Percentiles rank a stretch among this genome's conserved stretches.
Evolutionary conservation across 2,888 invertebrate species (phyloP).

Genomic region (Ypsolopha sequella): DNA sequence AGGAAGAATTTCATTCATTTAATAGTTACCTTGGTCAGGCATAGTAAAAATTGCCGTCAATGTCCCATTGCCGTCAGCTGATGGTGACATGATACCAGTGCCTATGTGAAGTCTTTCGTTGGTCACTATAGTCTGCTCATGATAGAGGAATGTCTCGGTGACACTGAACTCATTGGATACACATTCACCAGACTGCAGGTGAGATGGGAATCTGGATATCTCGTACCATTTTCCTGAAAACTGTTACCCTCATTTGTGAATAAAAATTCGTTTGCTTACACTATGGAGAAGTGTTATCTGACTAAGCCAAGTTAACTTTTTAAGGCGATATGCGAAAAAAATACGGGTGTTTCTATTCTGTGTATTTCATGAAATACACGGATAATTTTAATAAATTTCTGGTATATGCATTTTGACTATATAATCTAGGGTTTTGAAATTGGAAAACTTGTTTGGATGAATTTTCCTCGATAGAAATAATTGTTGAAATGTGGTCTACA

Average conservation of each 20-base stretch:
- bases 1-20: background rate
- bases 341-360: too few species aligned
- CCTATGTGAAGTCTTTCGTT: constrained; percentile 23
- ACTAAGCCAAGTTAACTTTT: background rate
- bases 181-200: constrained; percentile 41
- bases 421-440: too few species aligned
- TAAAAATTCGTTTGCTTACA: background rate
- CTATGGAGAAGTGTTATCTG: background rate
- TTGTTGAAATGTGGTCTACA: too few species aligned
- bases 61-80: constrained; percentile 29
- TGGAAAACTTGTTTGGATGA: too few species aligned
- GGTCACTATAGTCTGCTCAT: constrained; percentile 28
- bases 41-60: constrained; percentile 20
- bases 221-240: constrained; percentile 52
- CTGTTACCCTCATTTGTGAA: constrained; percentile 22
- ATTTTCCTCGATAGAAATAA: too few species aligned
- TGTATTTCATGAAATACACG: too few species aligned
- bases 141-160: constrained; percentile 15
- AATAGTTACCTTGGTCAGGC: constrained; percentile 20
- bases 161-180: constrained; percentile 17
- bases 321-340: too few species aligned
- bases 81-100: constrained; percentile 16
- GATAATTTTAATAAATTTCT: too few species aligned
- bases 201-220: constrained; percentile 44
- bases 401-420: too few species aligned